phyloP scores from a whole-genome alignment of 1,140 invertebrate genomes.

The Zaprionus africanus region DNA sequence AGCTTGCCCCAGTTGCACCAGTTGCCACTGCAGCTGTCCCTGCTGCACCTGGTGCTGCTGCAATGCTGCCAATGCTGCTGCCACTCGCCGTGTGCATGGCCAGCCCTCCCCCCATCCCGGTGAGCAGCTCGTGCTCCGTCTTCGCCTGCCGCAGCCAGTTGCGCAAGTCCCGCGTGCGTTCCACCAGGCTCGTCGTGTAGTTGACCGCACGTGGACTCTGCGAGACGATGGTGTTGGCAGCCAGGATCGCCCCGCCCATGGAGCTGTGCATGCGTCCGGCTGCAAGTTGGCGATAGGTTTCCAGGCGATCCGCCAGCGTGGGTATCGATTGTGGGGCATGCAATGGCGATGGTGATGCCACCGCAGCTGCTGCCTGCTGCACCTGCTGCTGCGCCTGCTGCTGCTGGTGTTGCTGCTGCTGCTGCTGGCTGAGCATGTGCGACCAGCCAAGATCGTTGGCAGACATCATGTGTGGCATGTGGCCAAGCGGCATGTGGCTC shows the following conservation, averaged over 20 bases:
- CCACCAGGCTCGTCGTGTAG: slow-evolving; percentile 86
- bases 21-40: not conserved
- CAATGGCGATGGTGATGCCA: slow-evolving; percentile 22
- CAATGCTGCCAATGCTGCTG: slow-evolving; percentile 16
- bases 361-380: slow-evolving; percentile 11
- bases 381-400: slow-evolving; percentile 23
- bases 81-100: slow-evolving; percentile 10
- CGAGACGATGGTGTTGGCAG: slow-evolving; percentile 85
- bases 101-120: slow-evolving; percentile 46
- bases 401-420: slow-evolving; percentile 7
- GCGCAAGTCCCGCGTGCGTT: slow-evolving; percentile 87
- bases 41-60: slow-evolving; percentile 8
- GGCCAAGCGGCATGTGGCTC: slow-evolving; percentile 81
- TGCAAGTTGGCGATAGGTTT: slow-evolving; percentile 85
- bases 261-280: slow-evolving; percentile 73
- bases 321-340: slow-evolving; percentile 85
- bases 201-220: slow-evolving; percentile 84
- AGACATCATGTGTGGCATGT: slow-evolving; percentile 84
- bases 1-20: not conserved
- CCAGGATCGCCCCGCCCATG: slow-evolving; percentile 70
- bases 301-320: slow-evolving; percentile 85
- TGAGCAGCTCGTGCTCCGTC: slow-evolving; percentile 76
- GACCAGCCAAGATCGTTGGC: slow-evolving; percentile 44
- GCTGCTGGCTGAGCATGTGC: slow-evolving; percentile 17
- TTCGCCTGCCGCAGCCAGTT: slow-evolving; percentile 86